Percentiles rank a stretch among this genome's conserved stretches.
phyloP scores from a whole-genome alignment of 2,797 vertebrate genomes.

The Siniperca scherzeri region DNA sequence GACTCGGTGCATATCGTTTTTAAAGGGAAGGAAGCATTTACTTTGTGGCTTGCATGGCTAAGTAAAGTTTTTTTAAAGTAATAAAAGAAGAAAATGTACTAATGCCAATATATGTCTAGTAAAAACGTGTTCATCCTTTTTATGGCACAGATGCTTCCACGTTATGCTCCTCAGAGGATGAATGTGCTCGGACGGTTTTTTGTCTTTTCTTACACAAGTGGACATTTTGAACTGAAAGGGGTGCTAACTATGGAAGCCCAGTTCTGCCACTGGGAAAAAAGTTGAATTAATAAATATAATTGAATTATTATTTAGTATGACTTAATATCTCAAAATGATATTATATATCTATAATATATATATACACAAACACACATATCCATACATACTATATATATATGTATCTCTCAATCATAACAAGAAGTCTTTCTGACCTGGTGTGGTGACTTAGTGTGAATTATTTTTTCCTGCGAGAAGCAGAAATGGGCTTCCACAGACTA shows the following conservation, averaged over 20 bases:
- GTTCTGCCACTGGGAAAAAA: too few species aligned
- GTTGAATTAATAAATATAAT: background rate
- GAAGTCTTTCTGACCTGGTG: too few species aligned
- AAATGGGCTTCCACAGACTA: background rate
- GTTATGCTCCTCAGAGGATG: background rate
- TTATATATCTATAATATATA: too few species aligned
- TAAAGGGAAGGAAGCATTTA: background rate
- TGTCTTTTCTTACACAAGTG: background rate
- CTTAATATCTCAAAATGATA: background rate
- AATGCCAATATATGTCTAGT: background rate
- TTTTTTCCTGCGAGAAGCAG: background rate
- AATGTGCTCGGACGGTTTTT: background rate
- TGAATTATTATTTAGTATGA: background rate
- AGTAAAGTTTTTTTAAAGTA: background rate
- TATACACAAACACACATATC: too few species aligned
- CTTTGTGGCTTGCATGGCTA: conserved; percentile 13
- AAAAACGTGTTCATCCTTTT: background rate
- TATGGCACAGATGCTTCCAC: background rate
- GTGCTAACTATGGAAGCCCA: background rate
- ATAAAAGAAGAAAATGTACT: background rate
- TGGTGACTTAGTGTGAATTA: too few species aligned
- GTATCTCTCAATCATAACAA: too few species aligned
- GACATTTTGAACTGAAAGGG: background rate
- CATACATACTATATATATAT: too few species aligned
- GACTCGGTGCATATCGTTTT: background rate